Evolutionary conservation across 2,797 vertebrate species (phyloP), one percentile per base, ranked within the genome.

Genomic region (Falco rusticolus): DNA sequence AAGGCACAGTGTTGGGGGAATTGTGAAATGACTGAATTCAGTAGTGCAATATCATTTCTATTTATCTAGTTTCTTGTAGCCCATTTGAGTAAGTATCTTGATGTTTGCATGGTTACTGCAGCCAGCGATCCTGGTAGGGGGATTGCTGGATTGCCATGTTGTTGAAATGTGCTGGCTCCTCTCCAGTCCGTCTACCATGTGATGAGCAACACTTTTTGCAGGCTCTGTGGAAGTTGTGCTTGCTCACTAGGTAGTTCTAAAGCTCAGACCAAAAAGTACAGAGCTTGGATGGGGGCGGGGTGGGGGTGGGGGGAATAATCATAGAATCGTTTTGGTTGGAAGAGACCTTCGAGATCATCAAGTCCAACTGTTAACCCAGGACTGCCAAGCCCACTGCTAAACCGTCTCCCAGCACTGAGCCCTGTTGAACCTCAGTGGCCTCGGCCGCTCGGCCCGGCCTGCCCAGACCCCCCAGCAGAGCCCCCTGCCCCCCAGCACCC

Each of bases 51-150:
- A 20, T 80, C 11, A 9, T 21, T 83, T 78, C 94, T 83, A 9
- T 51, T 92, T 66, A 39, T 56, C 74, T 87, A 66, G 5, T 13
- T 71, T 64, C 85, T 53, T 41, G 63, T 56, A 72, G 72, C 19
- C 33, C 8, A 4, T 89, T 74, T 84, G 66, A 90, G 59, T 84
- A 71, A 69, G 39, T 64, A 43, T 11, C 60, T 48, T 13, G 11
- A 16, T 59, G 74, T 34, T 79, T 3, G 0, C 57, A 4, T 1
- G 14, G 5, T 60, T 90, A 57, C 37, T 16, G 1, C 53, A 47
- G 50, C 69, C 1, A 0, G 47, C 0, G 0, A 3, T 74, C 19
- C 51, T 45, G 65, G 71, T 13, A 39, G 50, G 33, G 75, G 48
- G 3, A 7, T 29, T 57, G 69, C 79, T 68, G 76, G 5, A 11